Base-by-base conservation (phyloP, 2,888 invertebrate species). In the Platypus cylindrus region DNA sequence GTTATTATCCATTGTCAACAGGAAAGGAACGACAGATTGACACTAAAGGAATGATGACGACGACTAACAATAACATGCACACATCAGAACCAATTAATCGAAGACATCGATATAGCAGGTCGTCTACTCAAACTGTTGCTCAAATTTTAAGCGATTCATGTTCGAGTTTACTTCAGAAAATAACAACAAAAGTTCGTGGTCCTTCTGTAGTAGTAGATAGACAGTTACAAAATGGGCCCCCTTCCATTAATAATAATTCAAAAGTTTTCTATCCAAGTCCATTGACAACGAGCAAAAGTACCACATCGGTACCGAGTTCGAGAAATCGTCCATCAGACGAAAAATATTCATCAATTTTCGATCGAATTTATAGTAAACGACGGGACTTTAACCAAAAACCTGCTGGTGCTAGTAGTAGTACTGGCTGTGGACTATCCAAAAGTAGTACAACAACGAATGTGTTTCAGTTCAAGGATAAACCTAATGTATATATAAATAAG, bases 101-200 rank as follows among this genome's bases (percentile, higher is more conserved):
- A 58, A 56, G 66, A 37, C 69, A 75, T 43, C 85, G 86, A 63
- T 70, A 78, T 46, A 75, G 87, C 43, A 82, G 86, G 32, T 79
- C 80, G 39, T 75, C 78, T 32, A 75, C 78, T 32, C 71, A 78
- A 30, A 86, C 85, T 64, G 84, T 89, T 50, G 80, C 85, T 45
- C 87, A 89, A 63, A 66, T 89, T 52, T 66, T 89, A 49, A 80
- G 79, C 48, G 87, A 89, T 59, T 85, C 86, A 49, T 89, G 85
- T 63, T 81, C 83, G 53, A 87, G 75, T 63, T 70, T 89, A 47
- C 71, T 89, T 51, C 85, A 85, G 58, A 71, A 85, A 47, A 67
- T 89, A 52, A 70, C 74, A 5, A 79, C 78, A 20, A 71, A 80
- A 44, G 73, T 73, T 30, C 73, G 86, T 42, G 82, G 82, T 30